Base-by-base conservation (phyloP, 1,140 invertebrate genomes). In the Frieseomelitta varia region DNA sequence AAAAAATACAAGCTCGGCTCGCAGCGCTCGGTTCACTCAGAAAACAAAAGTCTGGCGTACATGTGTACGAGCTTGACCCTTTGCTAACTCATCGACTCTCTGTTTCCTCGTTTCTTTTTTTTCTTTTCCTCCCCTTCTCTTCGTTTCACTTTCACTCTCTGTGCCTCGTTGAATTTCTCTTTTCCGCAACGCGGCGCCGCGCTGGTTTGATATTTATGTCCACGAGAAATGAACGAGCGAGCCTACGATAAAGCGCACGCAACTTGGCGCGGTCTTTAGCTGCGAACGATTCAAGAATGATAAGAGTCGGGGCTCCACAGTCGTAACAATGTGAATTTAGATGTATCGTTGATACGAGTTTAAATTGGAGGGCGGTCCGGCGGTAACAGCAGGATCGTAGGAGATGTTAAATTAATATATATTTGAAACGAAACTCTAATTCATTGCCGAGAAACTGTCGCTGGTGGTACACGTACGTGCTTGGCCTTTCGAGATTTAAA, bases 211-310 rank as follows among this genome's bases (percentile, higher is more conserved):
- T 63, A 77, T n/a, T 61, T 63, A 77, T 34, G 55, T n/a, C 34
- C 74, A 34, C 34, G 15, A 34, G 27, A 24, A 53, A 65, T 47
- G n/a, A 78, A 78, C 53, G n/a, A 47, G 4, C 14, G 39, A 19
- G 63, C 55, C 0, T n/a, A n/a, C 15, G 76, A 55, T 78, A 78
- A 78, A 27, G 14, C 14, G 14, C 76, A 78, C 76, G 76, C 76
- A 30, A 78, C 8, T n/a, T 47, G 39, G 6, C 39, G 17, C 8
- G 10, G 4, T 30, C 12, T 30, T 30, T 67, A 77, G 47, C 47
- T 30, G 58, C 27, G 6, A 53, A 14, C 47, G 63, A 78, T 67
- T 14, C 14, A 21, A 12, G 8, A 0, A 21, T 27, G 76, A 78
- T 34, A 19, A 67, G 21, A 58, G 1, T 11, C 12, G 2, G 58